These are phyloP conservation scores for Microctonus brassicae DNA, from an alignment of 2,888 invertebrate genomes.

Conservation along the genomic window DNA sequence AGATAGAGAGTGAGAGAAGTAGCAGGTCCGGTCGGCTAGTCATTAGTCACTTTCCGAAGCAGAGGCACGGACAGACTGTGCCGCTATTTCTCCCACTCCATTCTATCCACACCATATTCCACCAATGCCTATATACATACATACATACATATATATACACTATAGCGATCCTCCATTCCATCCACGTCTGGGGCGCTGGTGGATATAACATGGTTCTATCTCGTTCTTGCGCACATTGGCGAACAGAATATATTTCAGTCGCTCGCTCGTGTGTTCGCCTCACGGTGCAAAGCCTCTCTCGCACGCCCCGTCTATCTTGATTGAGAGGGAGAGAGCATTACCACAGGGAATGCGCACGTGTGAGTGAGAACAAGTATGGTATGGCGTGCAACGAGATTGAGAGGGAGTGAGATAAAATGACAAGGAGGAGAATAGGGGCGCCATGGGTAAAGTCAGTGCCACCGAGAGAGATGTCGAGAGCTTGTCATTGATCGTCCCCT, in stretches of 20 bases:
- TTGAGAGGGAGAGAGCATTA: conserved; percentile 64
- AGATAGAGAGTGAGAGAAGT: conserved; percentile 46
- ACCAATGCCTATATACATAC: conserved; percentile 49
- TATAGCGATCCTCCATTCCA: conserved; percentile 40
- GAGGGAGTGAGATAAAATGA: conserved; percentile 44
- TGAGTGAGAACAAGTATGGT: conserved; percentile 31
- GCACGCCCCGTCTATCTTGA: conserved; percentile 64
- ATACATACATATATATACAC: conserved; percentile 39
- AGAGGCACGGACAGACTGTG: conserved; percentile 68
- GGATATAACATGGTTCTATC: conserved; percentile 28
- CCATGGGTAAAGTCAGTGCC: conserved; percentile 39
- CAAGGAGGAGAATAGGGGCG: conserved; percentile 49
- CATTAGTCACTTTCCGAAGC: conserved; percentile 71
- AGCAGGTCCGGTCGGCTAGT: conserved; percentile 62
- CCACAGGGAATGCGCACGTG: conserved; percentile 46
- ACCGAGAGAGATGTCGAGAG: conserved; percentile 49
- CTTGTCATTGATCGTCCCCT: conserved; percentile 68
- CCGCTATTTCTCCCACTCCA: conserved; percentile 55
- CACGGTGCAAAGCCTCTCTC: conserved; percentile 49
- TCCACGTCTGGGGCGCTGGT: conserved; percentile 40
- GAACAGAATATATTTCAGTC: conserved; percentile 47
- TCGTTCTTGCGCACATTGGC: conserved; percentile 27
- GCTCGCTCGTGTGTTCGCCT: conserved; percentile 51
- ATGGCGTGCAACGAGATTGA: not conserved
- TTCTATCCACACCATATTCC: conserved; percentile 39